Base-by-base conservation (phyloP, 2,113 vertebrate species). In the Lepus europaeus region DNA sequence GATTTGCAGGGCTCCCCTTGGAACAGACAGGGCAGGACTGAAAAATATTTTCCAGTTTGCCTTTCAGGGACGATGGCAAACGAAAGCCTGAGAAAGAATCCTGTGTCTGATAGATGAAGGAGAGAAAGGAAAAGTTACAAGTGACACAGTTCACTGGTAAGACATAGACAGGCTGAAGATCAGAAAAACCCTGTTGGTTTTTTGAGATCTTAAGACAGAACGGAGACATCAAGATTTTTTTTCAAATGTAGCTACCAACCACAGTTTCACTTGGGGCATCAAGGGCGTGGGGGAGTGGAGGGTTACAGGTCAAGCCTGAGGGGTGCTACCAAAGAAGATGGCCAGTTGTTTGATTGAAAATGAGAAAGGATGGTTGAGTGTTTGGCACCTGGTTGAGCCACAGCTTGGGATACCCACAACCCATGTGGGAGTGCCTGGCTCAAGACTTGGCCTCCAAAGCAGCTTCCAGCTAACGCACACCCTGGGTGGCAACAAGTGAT, bases 61-160 rank as follows among this genome's bases (percentile, higher is more conserved):
- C 45, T 93, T 97, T 94, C 39, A 25, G 64, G 45, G 29, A 81
- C 78, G 45, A 72, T 66, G 63, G 39, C 66, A 87, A 72, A 73
- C 69, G 31, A 82, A 39, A 69, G n/a, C 53, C 64, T 27, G 4
- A 33, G 72, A 93, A 76, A 51, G 90, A 81, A 9, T 70, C 77
- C 89, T 85, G 2, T 39, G 29, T 89, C 20, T 0, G 36, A 72
- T 2, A 36, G n/a, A 53, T 31, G n/a, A 69, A 78, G 23, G 68
- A 10, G 64, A 14, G 17, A 64, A 82, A 83, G n/a, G 33, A 10
- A 73, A 90, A 79, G 23, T 64, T 94, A 16, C 19, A 78, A 72
- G 22, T 77, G 70, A 29, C 80, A 59, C 3, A 59, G 8, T 76
- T 89, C 36, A 76, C 56, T 83, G 23, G 5, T 36, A 66, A 93